Conservation (phyloP, 1,140 invertebrate genomes). For the Drosophila busckii region DNA sequence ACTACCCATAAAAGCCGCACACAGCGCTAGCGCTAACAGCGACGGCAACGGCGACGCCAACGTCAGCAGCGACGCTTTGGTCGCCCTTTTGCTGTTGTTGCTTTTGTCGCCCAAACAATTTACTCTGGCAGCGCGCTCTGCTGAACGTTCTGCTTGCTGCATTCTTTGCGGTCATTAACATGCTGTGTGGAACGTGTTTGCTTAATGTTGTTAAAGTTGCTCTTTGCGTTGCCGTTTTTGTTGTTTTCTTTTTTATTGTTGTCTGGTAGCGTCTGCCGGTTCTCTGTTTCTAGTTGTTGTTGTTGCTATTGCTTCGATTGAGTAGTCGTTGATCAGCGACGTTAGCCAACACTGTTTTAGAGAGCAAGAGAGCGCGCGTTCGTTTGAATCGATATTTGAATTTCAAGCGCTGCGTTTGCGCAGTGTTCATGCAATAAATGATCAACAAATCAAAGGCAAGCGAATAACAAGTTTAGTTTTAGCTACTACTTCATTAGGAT, state of each 20-base stretch:
- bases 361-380: conserved; percentile 28
- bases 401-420: conserved; percentile 50
- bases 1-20: conserved; percentile 70
- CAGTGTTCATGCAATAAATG: conserved; percentile 1
- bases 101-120: conserved; percentile 54
- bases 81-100: too few relatives aligned
- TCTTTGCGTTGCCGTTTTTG: conserved; percentile 3
- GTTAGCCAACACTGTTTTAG: conserved; percentile 47
- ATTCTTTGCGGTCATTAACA: conserved; percentile 69
- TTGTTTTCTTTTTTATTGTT: conserved; percentile 12
- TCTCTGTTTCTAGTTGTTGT: conserved; percentile 35
- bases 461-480: conserved; percentile 9
- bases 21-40: conserved; percentile 25
- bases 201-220: conserved; percentile 27
- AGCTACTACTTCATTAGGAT: too few relatives aligned
- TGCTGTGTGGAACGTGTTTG: conserved; percentile 57
- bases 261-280: conserved; percentile 18
- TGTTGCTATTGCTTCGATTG: conserved; percentile 14
- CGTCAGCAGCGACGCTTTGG: too few relatives aligned
- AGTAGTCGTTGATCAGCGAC: background rate
- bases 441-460: background rate
- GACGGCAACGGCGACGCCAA: conserved; percentile 15
- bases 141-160: conserved; percentile 24
- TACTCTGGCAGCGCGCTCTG: conserved; percentile 19
- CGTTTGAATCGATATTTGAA: conserved; percentile 24